Conservation (phyloP, 2,888 invertebrate species). For the Antheraea assamensis region DNA sequence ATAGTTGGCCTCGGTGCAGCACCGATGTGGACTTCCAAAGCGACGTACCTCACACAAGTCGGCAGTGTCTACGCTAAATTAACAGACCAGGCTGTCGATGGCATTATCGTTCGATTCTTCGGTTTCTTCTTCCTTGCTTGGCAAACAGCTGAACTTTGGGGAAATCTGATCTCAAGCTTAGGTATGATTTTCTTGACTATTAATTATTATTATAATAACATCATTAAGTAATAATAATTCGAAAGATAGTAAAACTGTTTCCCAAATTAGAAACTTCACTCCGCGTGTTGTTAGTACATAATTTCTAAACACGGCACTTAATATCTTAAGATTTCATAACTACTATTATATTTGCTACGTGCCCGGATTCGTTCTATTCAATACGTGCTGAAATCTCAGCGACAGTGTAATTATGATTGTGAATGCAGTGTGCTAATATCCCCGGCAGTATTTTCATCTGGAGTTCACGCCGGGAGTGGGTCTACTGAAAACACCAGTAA, state of each 20-base stretch:
- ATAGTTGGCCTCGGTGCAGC: slow-evolving; percentile 97
- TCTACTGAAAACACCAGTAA: slow-evolving; percentile 70
- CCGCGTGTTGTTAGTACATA: neutral
- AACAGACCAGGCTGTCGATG: slow-evolving; percentile 93
- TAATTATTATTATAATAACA: neutral
- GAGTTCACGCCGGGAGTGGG: slow-evolving; percentile 84
- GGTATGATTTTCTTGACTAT: slow-evolving; percentile 79
- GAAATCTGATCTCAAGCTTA: slow-evolving; percentile 96
- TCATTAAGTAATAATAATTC: neutral
- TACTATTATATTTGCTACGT: slow-evolving; percentile 12
- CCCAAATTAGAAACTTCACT: neutral
- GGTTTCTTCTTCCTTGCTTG: slow-evolving; percentile 99
- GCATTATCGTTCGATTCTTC: slow-evolving; percentile 97
- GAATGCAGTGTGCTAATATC: slow-evolving; percentile 20
- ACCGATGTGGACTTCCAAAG: slow-evolving; percentile 99
- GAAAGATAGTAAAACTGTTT: neutral
- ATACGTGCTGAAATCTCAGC: slow-evolving; percentile 19
- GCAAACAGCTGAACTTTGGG: slow-evolving; percentile 98
- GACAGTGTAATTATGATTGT: slow-evolving; percentile 18
- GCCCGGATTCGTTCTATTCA: slow-evolving; percentile 16
- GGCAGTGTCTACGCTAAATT: slow-evolving; percentile 92
- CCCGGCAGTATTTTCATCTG: slow-evolving; percentile 87
- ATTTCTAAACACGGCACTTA: slow-evolving; percentile 7
- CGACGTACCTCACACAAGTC: slow-evolving; percentile 97
- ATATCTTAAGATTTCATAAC: neutral